phyloP scores from a whole-genome alignment of 53 echinoderm and acorn worm species.

The Antedon mediterranea region DNA sequence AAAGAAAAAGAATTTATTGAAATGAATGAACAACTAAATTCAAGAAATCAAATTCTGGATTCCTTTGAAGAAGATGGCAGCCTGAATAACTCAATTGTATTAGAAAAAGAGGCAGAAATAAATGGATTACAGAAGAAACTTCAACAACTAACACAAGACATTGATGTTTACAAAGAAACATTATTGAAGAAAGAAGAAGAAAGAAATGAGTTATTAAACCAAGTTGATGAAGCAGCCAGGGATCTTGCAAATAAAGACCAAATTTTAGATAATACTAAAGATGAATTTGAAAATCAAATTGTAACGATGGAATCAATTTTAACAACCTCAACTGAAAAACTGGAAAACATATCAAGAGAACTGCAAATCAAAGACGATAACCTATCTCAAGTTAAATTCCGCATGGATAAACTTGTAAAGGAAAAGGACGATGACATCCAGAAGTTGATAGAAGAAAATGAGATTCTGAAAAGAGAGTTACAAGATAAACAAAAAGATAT shows the following conservation, averaged over 20 bases:
- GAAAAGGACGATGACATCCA: background rate
- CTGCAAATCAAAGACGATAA: background rate
- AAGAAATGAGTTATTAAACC: background rate
- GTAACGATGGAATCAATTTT: background rate
- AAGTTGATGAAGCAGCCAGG: background rate
- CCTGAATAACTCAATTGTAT: background rate
- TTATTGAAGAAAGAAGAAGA: background rate
- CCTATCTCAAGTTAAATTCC: background rate
- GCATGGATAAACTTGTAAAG: background rate
- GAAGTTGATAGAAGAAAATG: background rate
- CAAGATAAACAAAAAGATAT: background rate
- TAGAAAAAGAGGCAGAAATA: slow-evolving; percentile 1
- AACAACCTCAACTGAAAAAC: background rate
- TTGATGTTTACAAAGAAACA: background rate
- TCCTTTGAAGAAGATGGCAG: background rate
- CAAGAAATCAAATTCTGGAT: background rate
- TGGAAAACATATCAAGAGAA: background rate
- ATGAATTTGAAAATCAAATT: background rate
- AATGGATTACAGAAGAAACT: slow-evolving; percentile 2
- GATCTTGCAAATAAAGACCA: background rate
- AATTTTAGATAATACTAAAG: background rate
- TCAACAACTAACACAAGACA: background rate
- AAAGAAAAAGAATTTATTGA: background rate
- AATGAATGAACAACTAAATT: background rate
- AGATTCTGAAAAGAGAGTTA: background rate